Evolutionary conservation across 2,113 vertebrate genomes (phyloP).

Genomic region (Equus quagga): DNA sequence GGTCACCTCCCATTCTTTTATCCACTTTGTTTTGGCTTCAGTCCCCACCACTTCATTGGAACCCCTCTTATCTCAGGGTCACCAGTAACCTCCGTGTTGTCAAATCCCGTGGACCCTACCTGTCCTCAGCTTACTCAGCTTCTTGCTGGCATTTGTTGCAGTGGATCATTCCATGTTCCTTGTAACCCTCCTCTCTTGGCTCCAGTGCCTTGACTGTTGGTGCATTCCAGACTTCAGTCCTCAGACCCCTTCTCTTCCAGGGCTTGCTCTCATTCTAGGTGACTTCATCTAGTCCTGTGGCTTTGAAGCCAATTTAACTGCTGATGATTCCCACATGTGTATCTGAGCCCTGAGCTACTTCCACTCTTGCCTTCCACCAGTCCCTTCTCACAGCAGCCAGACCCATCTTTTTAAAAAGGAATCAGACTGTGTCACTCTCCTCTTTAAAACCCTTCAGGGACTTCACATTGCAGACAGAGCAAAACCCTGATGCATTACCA

Average conservation of each 20-base stretch:
- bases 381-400: neutral
- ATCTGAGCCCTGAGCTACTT: neutral
- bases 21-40: neutral
- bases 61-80: neutral
- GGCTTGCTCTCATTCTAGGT: neutral
- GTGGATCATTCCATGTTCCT: neutral
- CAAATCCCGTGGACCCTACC: neutral
- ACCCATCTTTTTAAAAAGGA: neutral
- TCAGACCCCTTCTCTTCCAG: neutral
- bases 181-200: neutral
- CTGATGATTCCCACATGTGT: neutral
- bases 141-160: neutral
- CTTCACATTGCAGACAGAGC: neutral
- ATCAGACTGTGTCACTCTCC: neutral
- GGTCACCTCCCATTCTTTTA: neutral
- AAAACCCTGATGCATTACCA: neutral
- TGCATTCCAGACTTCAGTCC: neutral
- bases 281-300: neutral
- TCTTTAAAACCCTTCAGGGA: neutral
- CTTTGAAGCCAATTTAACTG: neutral
- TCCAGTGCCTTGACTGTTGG: neutral
- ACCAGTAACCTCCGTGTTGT: neutral
- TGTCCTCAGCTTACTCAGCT: neutral
- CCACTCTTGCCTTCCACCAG: neutral
- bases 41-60: neutral